Base-by-base conservation (phyloP, 2,888 invertebrate genomes). In the Priocnemis perturbator region DNA sequence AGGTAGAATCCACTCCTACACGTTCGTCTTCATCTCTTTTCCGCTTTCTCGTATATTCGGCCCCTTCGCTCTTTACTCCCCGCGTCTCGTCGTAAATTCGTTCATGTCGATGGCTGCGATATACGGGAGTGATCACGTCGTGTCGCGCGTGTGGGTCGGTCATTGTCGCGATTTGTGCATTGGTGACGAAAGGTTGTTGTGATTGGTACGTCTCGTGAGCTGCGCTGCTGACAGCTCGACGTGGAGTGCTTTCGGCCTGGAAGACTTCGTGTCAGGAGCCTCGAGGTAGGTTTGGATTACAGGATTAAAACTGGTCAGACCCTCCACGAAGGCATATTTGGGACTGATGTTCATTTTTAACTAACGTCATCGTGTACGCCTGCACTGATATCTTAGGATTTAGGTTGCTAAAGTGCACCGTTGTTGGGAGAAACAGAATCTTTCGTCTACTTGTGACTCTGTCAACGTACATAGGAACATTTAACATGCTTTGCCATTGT, bases 1-100 rank as follows among this genome's bases (percentile, higher is more conserved):
- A 88, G 88, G 88, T 88, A 85, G 69, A 62, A 5, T 30, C 50
- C 47, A 47, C 20, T 59, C 58, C 11, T 15, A 5, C 15, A n/a
- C 50, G n/a, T 19, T 50, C 14, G 50, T 17, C 19, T 50, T 19
- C 19, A 2, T 50, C 15, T 50, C 15, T 60, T 9, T 50, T 23
- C n/a, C n/a, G 19, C 26, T 23, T 23, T n/a, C 50, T 60, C n/a
- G 15, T 15, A 4, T 21, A 14, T 17, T 9, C 7, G 26, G n/a
- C 37, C 52, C 20, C 26, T 15, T 20, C 44, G 14, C 1, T 20
- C 14, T 9, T 9, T n/a, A n/a, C 50, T 50, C 7, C 50, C 7
- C 17, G 50, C 50, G 50, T n/a, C 20, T 1, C 17, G 50, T 50
- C 50, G n/a, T 50, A 17, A 9, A 50, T 17, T 50, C 50, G 50